Conservation (phyloP, 2,113 vertebrate species). For the Mustela lutreola region DNA sequence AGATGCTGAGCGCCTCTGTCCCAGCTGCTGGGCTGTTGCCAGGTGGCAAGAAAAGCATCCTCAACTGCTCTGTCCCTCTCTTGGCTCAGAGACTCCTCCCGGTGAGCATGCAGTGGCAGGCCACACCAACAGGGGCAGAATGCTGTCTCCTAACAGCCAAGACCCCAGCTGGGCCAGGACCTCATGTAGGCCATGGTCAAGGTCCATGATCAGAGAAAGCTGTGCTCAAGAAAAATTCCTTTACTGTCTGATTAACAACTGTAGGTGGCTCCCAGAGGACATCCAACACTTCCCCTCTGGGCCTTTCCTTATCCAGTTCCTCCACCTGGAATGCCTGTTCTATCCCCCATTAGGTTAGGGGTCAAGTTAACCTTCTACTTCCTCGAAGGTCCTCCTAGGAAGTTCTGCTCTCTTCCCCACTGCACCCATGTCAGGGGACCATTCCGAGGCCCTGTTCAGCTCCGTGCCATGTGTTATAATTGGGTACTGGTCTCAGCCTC, state of each 20-base stretch:
- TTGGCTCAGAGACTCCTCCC: neutral
- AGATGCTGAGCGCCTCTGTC: neutral
- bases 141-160: too few relatives aligned
- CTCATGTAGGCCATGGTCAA: neutral
- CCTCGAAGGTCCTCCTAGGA: neutral
- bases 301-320: neutral
- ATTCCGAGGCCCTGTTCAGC: neutral
- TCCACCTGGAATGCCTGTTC: neutral
- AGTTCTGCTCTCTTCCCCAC: neutral
- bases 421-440: too few relatives aligned
- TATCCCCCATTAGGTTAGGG: neutral
- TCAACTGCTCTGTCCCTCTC: neutral
- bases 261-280: neutral
- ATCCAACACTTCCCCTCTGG: neutral
- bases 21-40: neutral
- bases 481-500: neutral
- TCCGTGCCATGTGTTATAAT: neutral
- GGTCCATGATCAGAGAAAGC: neutral
- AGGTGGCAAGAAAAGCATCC: neutral
- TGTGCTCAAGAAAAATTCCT: neutral
- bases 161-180: neutral
- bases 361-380: neutral
- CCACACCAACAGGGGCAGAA: too few relatives aligned
- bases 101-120: neutral
- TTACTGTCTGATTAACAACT: neutral